Percentiles rank a stretch among this genome's conserved stretches.
Evolutionary conservation across 2,113 vertebrate species (phyloP).

Genomic region (mouse (Mus musculus)): GRCm39 chr13:78933501-78934000

Average conservation of each 20-base stretch:
- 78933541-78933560: slow-evolving; percentile 83
- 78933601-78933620: slow-evolving; percentile 47
- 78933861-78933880: background rate
- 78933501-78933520: slow-evolving; percentile 81
- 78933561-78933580: slow-evolving; percentile 79
- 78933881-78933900: slow-evolving; percentile 9
- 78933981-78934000: background rate
- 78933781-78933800: slow-evolving; percentile 76
- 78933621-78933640: background rate
- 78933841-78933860: slow-evolving; percentile 51
- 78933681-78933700: slow-evolving; percentile 80
- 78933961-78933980: background rate
- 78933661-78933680: slow-evolving; percentile 81
- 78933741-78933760: slow-evolving; percentile 78
- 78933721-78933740: slow-evolving; percentile 70
- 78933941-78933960: background rate
- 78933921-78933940: slow-evolving; percentile 15
- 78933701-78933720: slow-evolving; percentile 79
- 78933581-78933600: slow-evolving; percentile 71
- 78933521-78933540: slow-evolving; percentile 84
- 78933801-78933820: slow-evolving; percentile 60
- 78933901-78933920: background rate
- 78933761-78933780: slow-evolving; percentile 67
- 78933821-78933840: slow-evolving; percentile 35
- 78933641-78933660: slow-evolving; percentile 44